Base-by-base conservation (phyloP, 2,797 vertebrate species). In the Lophura swinhoii region DNA sequence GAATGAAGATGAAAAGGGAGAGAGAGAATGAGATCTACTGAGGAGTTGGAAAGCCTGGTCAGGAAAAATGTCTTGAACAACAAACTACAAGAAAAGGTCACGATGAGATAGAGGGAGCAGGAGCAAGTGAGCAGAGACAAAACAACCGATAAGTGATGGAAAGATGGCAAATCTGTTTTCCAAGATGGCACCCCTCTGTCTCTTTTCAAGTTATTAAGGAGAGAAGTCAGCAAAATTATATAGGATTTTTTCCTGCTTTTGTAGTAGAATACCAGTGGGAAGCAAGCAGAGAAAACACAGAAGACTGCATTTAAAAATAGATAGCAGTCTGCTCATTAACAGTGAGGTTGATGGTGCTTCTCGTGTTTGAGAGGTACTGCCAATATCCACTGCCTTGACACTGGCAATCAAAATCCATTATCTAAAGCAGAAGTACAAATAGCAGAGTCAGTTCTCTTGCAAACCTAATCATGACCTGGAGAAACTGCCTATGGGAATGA, bases 401-500 rank as follows among this genome's bases (percentile, higher is more conserved):
- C 22, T 12, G 13, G 66, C 39, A 31, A 83, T 44, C 55, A 90
- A 67, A 93, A 84, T 44, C 55, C 16, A 44, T 35, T 35, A 51
- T 73, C 87, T 83, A 64, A 70, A 78, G 56, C 26, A 86, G 81
- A 77, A 85, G 55, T 8, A 41, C 41, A 33, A 80, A 48, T 28
- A 75, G 49, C 51, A 75, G 35, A 77, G 48, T n/a, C 41, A 75
- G 56, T 78, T 80, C n/a, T 33, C 24, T 75, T 88, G 93, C 48
- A n/a, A 63, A 72, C 35, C 68, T 64, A 81, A 68, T 48, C 88
- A 70, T 72, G 79, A 95, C 79, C 73, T 64, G 23, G 17, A 91
- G 67, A 85, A 93, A 88, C 22, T 69, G 58, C 66, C 66, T 56
- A 24, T 74, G 92, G 70, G 53, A 92, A 86, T 60, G 73, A 95